Evolutionary conservation across 2,888 invertebrate species (phyloP).

Genomic region (Eurytoma adleriae): DNA sequence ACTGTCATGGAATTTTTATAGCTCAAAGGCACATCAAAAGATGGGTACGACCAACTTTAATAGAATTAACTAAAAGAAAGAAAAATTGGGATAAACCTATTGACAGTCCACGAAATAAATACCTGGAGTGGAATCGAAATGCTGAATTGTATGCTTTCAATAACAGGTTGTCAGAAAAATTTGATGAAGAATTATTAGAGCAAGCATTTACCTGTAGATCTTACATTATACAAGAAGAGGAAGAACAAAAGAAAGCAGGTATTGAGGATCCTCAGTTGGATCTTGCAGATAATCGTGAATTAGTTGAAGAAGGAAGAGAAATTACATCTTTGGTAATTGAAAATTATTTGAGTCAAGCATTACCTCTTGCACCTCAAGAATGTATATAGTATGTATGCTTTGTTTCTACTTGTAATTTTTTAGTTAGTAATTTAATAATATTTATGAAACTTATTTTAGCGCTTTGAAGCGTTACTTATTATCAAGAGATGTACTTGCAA

Average conservation of each 20-base stretch:
- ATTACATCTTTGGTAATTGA: slow-evolving; percentile 83
- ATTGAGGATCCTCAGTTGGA: slow-evolving; percentile 79
- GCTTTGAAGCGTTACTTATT: slow-evolving; percentile 83
- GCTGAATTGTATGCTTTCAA: slow-evolving; percentile 93
- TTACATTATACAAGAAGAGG: slow-evolving; percentile 84
- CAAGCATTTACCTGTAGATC: slow-evolving; percentile 89
- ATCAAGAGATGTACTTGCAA: slow-evolving; percentile 82
- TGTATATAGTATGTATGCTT: slow-evolving; percentile 79
- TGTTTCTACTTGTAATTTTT: neutral
- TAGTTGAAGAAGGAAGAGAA: slow-evolving; percentile 83
- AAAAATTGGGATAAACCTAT: slow-evolving; percentile 69
- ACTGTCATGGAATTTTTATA: slow-evolving; percentile 53
- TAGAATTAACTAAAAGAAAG: slow-evolving; percentile 81
- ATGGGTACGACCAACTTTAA: slow-evolving; percentile 84
- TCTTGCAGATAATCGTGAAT: slow-evolving; percentile 82
- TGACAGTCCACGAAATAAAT: slow-evolving; percentile 78
- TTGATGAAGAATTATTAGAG: slow-evolving; percentile 83
- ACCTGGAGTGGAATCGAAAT: slow-evolving; percentile 91
- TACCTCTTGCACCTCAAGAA: slow-evolving; percentile 86
- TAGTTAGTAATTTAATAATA: neutral
- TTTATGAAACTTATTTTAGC: slow-evolving; percentile 69
- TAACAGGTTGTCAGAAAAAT: slow-evolving; percentile 89
- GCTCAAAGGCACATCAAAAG: slow-evolving; percentile 77
- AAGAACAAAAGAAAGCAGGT: slow-evolving; percentile 84
- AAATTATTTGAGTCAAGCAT: slow-evolving; percentile 82